Evolutionary conservation across 2,888 invertebrate genomes (phyloP), one percentile per base, ranked within the genome.

Genomic region (Nasonovia ribisnigri): DNA sequence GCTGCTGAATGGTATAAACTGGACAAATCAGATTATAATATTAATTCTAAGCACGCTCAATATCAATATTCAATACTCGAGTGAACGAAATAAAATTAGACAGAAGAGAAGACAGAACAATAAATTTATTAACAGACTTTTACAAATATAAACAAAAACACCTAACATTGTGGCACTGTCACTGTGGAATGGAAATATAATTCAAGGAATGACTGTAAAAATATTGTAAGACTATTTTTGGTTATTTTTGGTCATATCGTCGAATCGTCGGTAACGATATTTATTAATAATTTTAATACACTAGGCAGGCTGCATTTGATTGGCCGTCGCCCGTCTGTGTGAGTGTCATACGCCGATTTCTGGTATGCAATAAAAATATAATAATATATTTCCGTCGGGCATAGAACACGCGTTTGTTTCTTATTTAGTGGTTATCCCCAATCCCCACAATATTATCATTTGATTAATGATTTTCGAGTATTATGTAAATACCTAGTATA

Each of bases 281-380:
- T 60, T 29, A 60, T 60, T 60, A 60, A 60, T 60, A 60, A 60
- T 60, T 60, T 8, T 67, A 67, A 54, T 54, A 43, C 5, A 43
- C 43, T 43, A 43, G 43, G 43, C 43, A 67, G n/a, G 1, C 67
- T 67, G 67, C 67, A 67, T 67, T 67, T 67, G 67, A n/a, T 67
- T 13, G 67, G 67, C 67, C 67, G 29, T 29, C 67, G 10, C 67
- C 67, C 67, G 67, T 29, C 67, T 67, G 67, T 67, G 54, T 20
- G 54, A 20, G 20, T 54, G 67, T 67, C n/a, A 67, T 67, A 54
- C 67, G 67, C 10, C 6, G 67, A 29, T 60, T 67, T 67, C n/a
- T n/a, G n/a, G n/a, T 84, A 84, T 84, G 77, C 36, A 84, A 84
- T 84, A 84, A 84, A 84, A 84, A 84, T 84, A 84, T 77, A 84